Percentiles rank a stretch among this genome's conserved stretches.
These are phyloP conservation scores for Drosophila paranaensis DNA, from an alignment of 2,888 invertebrate species.

Conservation along the genomic window DNA sequence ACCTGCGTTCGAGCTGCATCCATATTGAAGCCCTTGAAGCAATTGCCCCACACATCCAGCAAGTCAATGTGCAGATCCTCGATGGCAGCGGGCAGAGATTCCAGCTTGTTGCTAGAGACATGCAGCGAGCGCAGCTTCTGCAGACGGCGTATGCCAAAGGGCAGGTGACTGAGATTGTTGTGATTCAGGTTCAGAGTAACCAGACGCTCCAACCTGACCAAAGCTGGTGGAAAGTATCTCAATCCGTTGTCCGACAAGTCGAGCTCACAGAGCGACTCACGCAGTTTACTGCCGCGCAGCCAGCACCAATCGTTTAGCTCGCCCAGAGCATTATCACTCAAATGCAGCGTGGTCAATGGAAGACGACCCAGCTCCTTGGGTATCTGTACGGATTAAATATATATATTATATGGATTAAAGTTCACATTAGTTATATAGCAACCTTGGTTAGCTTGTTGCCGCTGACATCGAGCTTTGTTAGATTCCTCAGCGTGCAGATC, in stretches of 20 bases:
- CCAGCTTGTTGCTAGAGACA: constrained; percentile 80
- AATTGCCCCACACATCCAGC: constrained; percentile 83
- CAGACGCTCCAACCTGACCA: constrained; percentile 88
- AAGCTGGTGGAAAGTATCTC: constrained; percentile 86
- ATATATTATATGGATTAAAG: background rate
- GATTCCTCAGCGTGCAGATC: constrained; percentile 88
- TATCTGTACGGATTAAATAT: constrained; percentile 48
- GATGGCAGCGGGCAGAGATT: constrained; percentile 82
- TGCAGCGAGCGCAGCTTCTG: constrained; percentile 79
- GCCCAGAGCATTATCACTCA: constrained; percentile 89
- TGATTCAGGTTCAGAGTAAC: constrained; percentile 88
- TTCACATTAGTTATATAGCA: accelerated
- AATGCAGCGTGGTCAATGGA: constrained; percentile 87
- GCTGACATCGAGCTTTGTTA: constrained; percentile 89
- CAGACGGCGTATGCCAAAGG: constrained; percentile 88
- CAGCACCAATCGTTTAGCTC: constrained; percentile 86
- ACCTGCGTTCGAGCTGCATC: constrained; percentile 49
- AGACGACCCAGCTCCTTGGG: constrained; percentile 89
- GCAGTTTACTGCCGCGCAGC: constrained; percentile 87
- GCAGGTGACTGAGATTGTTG: constrained; percentile 87
- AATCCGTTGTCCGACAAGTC: constrained; percentile 89
- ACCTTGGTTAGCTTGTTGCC: constrained; percentile 89
- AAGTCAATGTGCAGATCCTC: constrained; percentile 78
- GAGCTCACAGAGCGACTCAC: constrained; percentile 86
- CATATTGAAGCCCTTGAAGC: constrained; percentile 59